Evolutionary conservation across 1,140 invertebrate genomes (phyloP), one percentile per base, ranked within the genome.

Genomic region (Amyelois transitella): DNA sequence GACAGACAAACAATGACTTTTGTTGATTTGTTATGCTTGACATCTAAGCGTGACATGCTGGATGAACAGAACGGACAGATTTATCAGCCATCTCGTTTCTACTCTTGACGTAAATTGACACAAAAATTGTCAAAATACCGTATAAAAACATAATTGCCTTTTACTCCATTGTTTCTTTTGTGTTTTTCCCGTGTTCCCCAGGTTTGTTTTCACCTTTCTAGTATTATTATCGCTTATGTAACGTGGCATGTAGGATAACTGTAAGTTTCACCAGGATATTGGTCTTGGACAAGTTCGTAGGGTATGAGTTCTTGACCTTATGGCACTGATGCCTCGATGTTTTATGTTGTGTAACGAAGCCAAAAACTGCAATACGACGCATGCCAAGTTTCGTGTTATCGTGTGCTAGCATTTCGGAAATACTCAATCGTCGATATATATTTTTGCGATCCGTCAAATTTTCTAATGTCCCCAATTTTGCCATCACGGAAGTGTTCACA

Each of bases 41-140:
- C n/a, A n/a, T n/a, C n/a, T n/a, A n/a, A n/a, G n/a, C n/a, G n/a
- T n/a, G n/a, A n/a, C n/a, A n/a, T n/a, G n/a, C n/a, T n/a, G n/a
- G n/a, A n/a, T n/a, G n/a, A n/a, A n/a, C n/a, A n/a, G n/a, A n/a
- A n/a, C n/a, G n/a, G n/a, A n/a, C n/a, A 14, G n/a, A 38, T 14
- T 6, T 6, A 10, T 4, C 32, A 53, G 58, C 60, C 54, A 58
- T 59, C 66, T 63, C 48, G 58, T 64, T 52, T 20, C 6, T 38
- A 28, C 7, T 38, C 32, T 38, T 38, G 32, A 45, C 53, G 45
- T 64, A 62, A 66, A 65, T 74, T 76, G 72, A 81, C 75, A 83
- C 66, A 81, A 80, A 82, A 87, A 79, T 86, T 85, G 80, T 85
- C 84, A 85, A 81, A 86, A 80, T 75, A 81, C 75, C 75, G 72